phyloP scores from a whole-genome alignment of 2,797 vertebrate genomes.

The Cygnus olor region DNA sequence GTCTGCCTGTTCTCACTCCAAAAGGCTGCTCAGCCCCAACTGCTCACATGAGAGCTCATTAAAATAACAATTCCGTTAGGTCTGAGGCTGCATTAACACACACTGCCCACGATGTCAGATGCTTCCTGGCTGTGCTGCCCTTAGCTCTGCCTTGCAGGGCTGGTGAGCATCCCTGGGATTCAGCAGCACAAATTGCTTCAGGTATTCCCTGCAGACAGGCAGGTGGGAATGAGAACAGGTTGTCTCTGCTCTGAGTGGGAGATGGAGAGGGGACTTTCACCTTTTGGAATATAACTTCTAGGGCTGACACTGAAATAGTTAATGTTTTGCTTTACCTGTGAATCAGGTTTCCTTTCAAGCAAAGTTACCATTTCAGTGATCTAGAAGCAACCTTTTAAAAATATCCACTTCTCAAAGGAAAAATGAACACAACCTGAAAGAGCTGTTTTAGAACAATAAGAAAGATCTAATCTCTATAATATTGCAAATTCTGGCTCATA shows the following conservation, averaged over 20 bases:
- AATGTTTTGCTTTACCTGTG: background rate
- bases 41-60: background rate
- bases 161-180: accelerated
- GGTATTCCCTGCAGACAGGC: background rate
- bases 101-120: background rate
- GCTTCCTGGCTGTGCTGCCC: background rate
- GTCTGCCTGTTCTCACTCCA: background rate
- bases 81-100: background rate
- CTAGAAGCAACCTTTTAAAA: conserved; percentile 13
- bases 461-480: conserved; percentile 39
- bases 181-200: background rate
- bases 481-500: conserved; percentile 21
- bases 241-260: background rate
- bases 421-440: conserved; percentile 29
- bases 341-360: background rate
- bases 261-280: background rate
- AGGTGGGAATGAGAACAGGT: background rate
- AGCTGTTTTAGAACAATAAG: conserved; percentile 35
- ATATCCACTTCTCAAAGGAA: conserved; percentile 5
- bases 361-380: background rate
- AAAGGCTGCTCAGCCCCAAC: background rate
- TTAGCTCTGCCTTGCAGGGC: background rate
- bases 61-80: accelerated
- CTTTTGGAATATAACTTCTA: background rate
- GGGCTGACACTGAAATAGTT: background rate